Conservation (phyloP, 2,888 invertebrate genomes). For the Tipula confusa region DNA sequence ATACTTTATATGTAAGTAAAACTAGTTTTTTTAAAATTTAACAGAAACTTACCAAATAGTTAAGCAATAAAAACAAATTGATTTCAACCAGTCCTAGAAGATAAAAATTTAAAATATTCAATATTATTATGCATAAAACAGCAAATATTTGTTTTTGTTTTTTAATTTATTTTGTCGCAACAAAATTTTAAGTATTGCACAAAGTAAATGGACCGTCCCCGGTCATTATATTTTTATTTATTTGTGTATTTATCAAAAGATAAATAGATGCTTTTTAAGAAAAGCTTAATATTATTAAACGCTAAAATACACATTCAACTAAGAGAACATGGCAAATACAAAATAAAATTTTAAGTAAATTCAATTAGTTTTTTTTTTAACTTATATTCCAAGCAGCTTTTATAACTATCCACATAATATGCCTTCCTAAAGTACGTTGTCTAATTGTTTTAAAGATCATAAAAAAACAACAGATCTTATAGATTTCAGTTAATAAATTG, state of each 20-base stretch:
- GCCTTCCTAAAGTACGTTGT: background rate
- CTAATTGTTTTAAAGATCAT: background rate
- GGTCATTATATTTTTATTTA: background rate
- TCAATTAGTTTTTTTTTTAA: too few species aligned
- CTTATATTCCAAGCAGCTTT: too few species aligned
- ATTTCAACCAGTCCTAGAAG: slow-evolving; percentile 6
- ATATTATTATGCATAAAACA: background rate
- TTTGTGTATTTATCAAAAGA: too few species aligned
- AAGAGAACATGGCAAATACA: too few species aligned
- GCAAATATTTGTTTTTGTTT: background rate
- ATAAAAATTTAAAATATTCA: background rate
- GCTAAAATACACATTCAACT: too few species aligned
- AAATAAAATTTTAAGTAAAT: background rate
- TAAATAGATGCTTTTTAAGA: too few species aligned
- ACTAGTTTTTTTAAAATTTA: background rate
- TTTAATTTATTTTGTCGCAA: background rate
- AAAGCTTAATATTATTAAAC: too few species aligned
- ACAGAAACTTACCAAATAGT: background rate
- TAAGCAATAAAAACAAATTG: background rate
- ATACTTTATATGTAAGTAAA: background rate
- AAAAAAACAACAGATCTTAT: too few species aligned
- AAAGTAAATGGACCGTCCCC: background rate
- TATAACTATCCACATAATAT: too few species aligned
- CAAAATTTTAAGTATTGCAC: background rate
- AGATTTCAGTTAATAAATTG: too few species aligned